Conservation (phyloP, 1,140 invertebrate species). For the Euura lappo region DNA sequence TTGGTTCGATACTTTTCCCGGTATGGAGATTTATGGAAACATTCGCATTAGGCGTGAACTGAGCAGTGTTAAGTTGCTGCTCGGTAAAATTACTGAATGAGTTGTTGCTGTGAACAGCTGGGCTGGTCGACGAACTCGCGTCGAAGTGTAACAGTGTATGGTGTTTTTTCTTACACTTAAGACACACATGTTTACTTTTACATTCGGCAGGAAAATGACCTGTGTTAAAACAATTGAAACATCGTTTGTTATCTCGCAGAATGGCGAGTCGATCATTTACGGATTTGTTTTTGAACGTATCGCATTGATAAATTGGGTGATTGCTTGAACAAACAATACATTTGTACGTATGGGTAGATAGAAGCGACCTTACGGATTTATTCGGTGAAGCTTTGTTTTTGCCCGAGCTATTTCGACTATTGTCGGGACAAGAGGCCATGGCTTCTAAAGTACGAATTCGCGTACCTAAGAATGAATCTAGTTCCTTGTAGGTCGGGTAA, state of each 20-base stretch:
- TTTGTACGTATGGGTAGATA: neutral
- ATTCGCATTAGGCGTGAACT: neutral
- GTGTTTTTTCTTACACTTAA: constrained; percentile 19
- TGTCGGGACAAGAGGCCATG: constrained; percentile 21
- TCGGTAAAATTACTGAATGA: neutral
- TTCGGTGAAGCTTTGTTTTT: neutral
- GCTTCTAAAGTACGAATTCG: neutral
- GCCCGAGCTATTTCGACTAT: constrained; percentile 1
- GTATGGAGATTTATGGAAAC: neutral
- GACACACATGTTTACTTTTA: constrained; percentile 20
- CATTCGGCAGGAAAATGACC: constrained; percentile 26
- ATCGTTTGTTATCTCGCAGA: constrained; percentile 16
- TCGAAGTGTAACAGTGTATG: constrained; percentile 19
- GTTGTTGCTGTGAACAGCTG: too few species aligned
- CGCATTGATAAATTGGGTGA: constrained; percentile 24
- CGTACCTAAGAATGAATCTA: neutral
- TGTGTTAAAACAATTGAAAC: constrained; percentile 24
- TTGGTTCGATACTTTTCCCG: too few species aligned
- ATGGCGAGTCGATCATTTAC: constrained; percentile 23
- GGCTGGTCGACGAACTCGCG: neutral
- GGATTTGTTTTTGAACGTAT: constrained; percentile 18
- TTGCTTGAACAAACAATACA: constrained; percentile 21
- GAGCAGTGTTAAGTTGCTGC: neutral
- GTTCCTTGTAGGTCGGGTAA: neutral
- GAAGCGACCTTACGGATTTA: neutral